Conservation (phyloP, 2,113 vertebrate genomes). For the Lonchura striata region DNA sequence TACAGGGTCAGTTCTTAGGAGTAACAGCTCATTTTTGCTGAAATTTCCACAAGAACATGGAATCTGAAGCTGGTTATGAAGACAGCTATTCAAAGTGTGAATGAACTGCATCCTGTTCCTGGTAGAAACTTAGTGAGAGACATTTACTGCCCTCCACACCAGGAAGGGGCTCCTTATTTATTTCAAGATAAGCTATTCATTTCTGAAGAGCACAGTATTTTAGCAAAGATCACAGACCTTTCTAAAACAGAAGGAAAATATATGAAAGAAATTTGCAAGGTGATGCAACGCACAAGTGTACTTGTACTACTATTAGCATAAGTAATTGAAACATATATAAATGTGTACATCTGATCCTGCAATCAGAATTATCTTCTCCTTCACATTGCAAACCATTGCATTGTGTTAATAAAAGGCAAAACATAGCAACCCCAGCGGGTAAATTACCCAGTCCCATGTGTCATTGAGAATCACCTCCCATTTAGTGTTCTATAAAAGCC, state of each 20-base stretch:
- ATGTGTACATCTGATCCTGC: background rate
- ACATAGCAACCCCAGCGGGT: slow-evolving; percentile 71
- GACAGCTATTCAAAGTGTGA: background rate
- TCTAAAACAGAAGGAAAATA: background rate
- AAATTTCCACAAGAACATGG: background rate
- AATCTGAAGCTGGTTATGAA: background rate
- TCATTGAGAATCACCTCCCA: slow-evolving; percentile 30
- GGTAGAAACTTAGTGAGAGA: background rate
- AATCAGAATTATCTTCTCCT: slow-evolving; percentile 28
- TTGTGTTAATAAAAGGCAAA: slow-evolving; percentile 27
- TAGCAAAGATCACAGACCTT: background rate
- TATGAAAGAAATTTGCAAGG: background rate
- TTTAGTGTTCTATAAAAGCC: slow-evolving; percentile 71
- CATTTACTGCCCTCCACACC: background rate
- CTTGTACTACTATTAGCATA: background rate
- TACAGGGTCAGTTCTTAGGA: background rate
- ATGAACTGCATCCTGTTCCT: background rate
- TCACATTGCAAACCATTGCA: background rate
- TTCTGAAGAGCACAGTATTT: background rate
- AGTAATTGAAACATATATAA: background rate
- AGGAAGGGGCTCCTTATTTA: background rate
- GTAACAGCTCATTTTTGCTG: background rate
- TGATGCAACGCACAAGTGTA: background rate
- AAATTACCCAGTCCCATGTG: slow-evolving; percentile 53
- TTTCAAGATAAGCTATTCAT: background rate